These are phyloP conservation scores for Ichneumoninae sp. DNA, from an alignment of 2,888 invertebrate genomes.

Conservation along the genomic window DNA sequence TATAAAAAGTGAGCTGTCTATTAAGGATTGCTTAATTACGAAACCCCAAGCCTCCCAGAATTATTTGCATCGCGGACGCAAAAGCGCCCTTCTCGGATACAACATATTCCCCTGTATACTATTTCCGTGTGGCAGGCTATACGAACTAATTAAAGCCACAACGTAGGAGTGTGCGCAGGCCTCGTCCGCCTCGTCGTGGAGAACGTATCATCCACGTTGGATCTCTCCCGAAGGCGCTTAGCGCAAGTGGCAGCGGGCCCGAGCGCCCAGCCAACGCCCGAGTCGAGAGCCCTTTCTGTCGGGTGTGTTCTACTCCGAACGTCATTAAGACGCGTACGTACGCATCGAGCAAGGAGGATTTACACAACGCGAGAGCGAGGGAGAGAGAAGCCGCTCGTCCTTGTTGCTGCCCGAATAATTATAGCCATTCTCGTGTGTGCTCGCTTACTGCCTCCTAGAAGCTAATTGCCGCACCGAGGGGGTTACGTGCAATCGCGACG, in stretches of 20 bases:
- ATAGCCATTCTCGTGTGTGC: constrained; percentile 43
- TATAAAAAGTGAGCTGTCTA: constrained; percentile 53
- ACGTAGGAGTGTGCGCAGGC: constrained; percentile 27
- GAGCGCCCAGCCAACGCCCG: constrained; percentile 20
- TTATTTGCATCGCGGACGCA: constrained; percentile 56
- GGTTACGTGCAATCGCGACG: constrained; percentile 55
- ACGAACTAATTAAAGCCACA: constrained; percentile 66
- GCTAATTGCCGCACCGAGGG: constrained; percentile 55
- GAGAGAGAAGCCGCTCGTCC: constrained; percentile 33
- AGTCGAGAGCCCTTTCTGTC: constrained; percentile 28
- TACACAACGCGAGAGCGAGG: constrained; percentile 1
- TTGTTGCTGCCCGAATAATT: constrained; percentile 62
- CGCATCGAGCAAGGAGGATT: constrained; percentile 39
- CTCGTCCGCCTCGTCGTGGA: constrained; percentile 53
- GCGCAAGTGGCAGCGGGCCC: constrained; percentile 34
- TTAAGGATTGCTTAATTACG: constrained; percentile 43
- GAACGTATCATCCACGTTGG: constrained; percentile 59
- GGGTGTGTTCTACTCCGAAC: constrained; percentile 58
- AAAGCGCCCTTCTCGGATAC: constrained; percentile 29
- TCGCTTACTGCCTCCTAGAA: constrained; percentile 41
- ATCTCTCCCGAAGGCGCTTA: constrained; percentile 50
- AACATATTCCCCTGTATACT: constrained; percentile 11
- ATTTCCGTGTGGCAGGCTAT: constrained; percentile 27
- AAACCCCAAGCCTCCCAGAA: constrained; percentile 31
- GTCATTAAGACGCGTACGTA: constrained; percentile 63